Evolutionary conservation across 2,113 vertebrate species (phyloP).

Genomic region (Eira barbara): DNA sequence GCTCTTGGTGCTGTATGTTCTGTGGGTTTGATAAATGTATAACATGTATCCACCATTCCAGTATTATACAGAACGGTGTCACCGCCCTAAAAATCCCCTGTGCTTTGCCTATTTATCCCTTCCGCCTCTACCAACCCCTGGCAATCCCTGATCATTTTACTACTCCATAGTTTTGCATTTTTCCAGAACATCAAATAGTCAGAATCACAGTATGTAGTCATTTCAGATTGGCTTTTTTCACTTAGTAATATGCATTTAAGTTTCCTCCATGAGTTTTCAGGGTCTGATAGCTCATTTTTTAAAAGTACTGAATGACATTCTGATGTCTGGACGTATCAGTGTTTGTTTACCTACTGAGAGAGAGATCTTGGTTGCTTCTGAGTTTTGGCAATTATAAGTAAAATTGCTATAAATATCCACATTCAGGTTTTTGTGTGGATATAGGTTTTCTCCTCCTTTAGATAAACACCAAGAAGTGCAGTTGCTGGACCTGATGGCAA

Average conservation of each 20-base stretch:
- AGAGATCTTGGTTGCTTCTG: neutral
- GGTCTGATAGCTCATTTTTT: neutral
- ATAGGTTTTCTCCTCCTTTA: neutral
- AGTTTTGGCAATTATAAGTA: neutral
- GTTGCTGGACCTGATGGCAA: neutral
- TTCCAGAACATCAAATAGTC: neutral
- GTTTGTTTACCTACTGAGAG: neutral
- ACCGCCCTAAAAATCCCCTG: neutral
- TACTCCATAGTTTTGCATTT: neutral
- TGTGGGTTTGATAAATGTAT: neutral
- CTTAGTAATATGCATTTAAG: neutral
- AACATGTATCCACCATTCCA: neutral
- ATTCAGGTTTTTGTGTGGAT: neutral
- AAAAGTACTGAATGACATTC: too few species aligned
- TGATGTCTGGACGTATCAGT: neutral
- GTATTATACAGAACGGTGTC: neutral
- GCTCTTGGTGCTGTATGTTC: neutral
- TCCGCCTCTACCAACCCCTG: neutral
- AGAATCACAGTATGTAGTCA: neutral
- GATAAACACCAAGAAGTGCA: neutral
- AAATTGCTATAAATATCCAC: neutral
- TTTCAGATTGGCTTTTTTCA: neutral
- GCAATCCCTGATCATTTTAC: too few species aligned
- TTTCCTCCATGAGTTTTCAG: neutral
- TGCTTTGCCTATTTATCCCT: neutral